phyloP scores from a whole-genome alignment of 2,797 vertebrate species.

The Pachyuromys duprasi region DNA sequence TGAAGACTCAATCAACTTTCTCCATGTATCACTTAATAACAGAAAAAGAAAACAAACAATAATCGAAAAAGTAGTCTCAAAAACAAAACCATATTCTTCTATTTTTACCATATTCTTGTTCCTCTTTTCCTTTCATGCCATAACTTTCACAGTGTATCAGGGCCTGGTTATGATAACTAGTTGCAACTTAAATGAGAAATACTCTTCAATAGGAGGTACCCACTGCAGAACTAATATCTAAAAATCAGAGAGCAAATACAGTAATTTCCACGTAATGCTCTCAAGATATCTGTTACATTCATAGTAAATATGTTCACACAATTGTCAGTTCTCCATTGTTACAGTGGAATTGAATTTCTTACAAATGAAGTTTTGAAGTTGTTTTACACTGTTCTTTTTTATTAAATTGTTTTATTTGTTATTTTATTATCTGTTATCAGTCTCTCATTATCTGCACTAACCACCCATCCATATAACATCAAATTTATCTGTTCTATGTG shows the following conservation, averaged over 20 bases:
- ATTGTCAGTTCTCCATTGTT: background rate
- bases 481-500: background rate
- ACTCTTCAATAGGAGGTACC: background rate
- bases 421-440: background rate
- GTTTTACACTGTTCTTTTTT: background rate
- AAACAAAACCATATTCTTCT: background rate
- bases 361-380: slow-evolving; percentile 34
- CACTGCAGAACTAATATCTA: background rate
- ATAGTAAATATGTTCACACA: background rate
- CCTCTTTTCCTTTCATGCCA: background rate
- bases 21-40: background rate
- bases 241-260: background rate
- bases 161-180: background rate
- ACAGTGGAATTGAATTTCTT: slow-evolving; percentile 28
- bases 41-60: background rate
- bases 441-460: background rate
- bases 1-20: background rate
- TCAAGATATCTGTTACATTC: background rate
- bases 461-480: background rate
- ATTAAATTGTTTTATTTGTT: slow-evolving; percentile 41
- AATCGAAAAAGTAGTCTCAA: background rate
- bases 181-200: background rate
- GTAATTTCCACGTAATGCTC: background rate
- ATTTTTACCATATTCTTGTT: background rate
- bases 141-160: background rate